Base-by-base conservation (phyloP, 2,888 invertebrate species). In the Xanthia togata region DNA sequence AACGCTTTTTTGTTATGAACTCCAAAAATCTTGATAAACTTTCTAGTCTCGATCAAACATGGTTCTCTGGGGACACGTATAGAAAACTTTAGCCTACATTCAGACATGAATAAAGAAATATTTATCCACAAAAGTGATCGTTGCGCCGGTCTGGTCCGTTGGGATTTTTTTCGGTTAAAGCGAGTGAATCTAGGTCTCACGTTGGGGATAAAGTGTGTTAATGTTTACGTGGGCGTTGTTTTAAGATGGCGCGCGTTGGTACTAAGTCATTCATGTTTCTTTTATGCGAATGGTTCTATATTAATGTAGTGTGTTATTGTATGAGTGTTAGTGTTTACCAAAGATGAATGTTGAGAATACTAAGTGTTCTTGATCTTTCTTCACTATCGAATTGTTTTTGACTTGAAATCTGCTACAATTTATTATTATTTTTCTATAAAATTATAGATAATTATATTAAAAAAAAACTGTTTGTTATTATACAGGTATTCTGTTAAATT, bases 171-270 rank as follows among this genome's bases (percentile, higher is more conserved):
- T 73, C 68, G 68, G 83, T 83, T 85, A 73, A 55, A 76, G 57
- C 73, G 76, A 84, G 79, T 83, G 76, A 83, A 86, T 84, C 84
- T 80, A 84, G 84, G 83, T 80, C 84, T 83, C 76, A 63, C 63
- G 74, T 79, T 60, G 76, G 12, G 47, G 35, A 84, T 79, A 79
- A 85, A 79, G 73, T 75, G 75, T 85, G 82, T 72, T 82, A 74
- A 75, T 84, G 86, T 75, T 82, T 73, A 76, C 83, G 76, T 82
- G 69, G 74, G 59, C 57, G 73, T 79, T 72, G 73, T 79, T 70
- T 78, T 67, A 60, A 79, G 79, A 75, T 44, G 62, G 78, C 26
- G 72, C 65, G 17, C 73, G 57, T 35, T 62, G 50, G 55, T n/a
- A 63, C n/a, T 67, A 62, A 26, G 47, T 73, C 86, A 76, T 75